Base-by-base conservation (phyloP, 2,888 invertebrate genomes). In the Macropis europaea region DNA sequence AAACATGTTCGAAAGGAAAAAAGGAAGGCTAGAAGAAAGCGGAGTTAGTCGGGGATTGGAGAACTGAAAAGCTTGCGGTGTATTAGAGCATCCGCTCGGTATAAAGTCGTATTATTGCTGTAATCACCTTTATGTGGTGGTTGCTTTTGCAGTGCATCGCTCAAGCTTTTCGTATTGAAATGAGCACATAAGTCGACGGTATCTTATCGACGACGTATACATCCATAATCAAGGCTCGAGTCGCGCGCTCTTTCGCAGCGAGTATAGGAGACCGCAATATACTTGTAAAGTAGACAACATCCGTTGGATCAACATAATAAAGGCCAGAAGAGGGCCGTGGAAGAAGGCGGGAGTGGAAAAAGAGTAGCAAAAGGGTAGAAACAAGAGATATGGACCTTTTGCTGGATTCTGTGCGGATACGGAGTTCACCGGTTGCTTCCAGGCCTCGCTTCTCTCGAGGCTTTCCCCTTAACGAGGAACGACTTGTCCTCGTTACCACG, bases 401-500 rank as follows among this genome's bases (percentile, higher is more conserved):
- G 54, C 34, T 64, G 62, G 66, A 76, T 68, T 79, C 59, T 42
- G 34, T 45, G 43, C 40, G 54, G 72, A 62, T 69, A 74, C 42
- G 32, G 26, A 57, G 57, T 64, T 66, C 70, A 70, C 57, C 53
- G 69, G 68, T 68, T 64, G 48, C 68, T 73, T 45, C 63, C 15
- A 47, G 43, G 36, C 47, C 60, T 59, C 56, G 63, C 68, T 40
- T 57, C 62, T 72, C 63, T 19, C 34, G 32, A 45, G 68, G 70
- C 70, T 78, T 76, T 67, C 64, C 72, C 71, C 68, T 76, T 84
- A 84, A 84, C 79, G 80, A 73, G 77, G 54, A 78, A 77, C 79
- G 82, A 82, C 82, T 84, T 82, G 80, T 82, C 77, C 82, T 84
- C 82, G 82, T 84, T 84, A 84, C 76, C 69, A 62, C 69, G 72